These are phyloP conservation scores for Lordiphosa mommai DNA, from an alignment of 1,140 invertebrate genomes.

Conservation along the genomic window DNA sequence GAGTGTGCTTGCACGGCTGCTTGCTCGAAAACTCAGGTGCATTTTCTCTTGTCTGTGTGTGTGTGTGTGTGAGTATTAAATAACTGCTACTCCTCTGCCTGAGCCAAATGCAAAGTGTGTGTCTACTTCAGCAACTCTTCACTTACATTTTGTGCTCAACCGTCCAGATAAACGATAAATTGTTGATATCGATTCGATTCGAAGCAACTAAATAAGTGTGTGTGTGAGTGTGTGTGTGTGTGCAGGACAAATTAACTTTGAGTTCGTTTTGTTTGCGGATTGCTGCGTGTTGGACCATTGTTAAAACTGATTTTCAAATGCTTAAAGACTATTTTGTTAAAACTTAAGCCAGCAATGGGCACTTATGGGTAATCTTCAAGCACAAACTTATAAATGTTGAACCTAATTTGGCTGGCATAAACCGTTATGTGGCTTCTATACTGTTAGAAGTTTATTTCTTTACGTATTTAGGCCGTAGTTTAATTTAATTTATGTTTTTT, in stretches of 20 bases:
- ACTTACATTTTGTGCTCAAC: constrained; percentile 22
- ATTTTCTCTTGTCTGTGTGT: background rate
- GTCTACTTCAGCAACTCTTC: constrained; percentile 16
- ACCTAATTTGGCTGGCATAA: no score
- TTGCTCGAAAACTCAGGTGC: constrained; percentile 6
- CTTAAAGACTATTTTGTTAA: no score
- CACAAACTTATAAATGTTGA: no score
- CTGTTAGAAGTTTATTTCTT: no score
- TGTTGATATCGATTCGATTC: constrained; percentile 61
- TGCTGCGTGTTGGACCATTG: no score
- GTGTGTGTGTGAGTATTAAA: constrained; percentile 38
- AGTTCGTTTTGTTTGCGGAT: background rate
- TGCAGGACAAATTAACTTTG: constrained; percentile 10
- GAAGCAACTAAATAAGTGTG: background rate
- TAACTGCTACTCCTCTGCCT: constrained; percentile 59
- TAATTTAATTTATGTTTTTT: no score
- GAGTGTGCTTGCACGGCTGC: background rate
- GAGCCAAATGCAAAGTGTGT: constrained; percentile 56
- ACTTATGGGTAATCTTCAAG: no score
- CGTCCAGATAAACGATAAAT: constrained; percentile 61
- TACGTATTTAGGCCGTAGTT: no score
- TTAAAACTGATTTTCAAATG: constrained; percentile 4
- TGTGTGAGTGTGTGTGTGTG: background rate
- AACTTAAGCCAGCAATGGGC: no score
- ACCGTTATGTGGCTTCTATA: no score